Base-by-base conservation (phyloP, 92 coral and sea anemone species). In the Parazoanthus swiftii region DNA sequence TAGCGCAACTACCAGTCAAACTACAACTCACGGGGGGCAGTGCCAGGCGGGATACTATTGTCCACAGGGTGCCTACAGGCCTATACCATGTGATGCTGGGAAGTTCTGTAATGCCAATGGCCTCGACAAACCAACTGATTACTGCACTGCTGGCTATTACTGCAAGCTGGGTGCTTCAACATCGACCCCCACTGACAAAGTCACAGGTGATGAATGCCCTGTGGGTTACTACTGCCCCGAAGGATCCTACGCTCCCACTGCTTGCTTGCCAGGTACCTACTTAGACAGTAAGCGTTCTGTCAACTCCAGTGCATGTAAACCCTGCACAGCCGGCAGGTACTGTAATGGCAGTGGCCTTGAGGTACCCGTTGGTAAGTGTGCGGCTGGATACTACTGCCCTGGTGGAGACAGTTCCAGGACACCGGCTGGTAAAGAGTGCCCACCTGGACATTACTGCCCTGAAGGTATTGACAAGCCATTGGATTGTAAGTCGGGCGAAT, bases 31-130 rank as follows among this genome's bases (percentile, higher is more conserved):
- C 88, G 99, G 99, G 14, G 99, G 98, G 11, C 79, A 83, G 88
- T 97, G 99, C 56, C 91, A 92, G 73, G 93, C 98, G 42, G 99
- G 99, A 6, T 92, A 91, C 81, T 97, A 93, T 86, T 97, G 99
- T 71, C 97, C 96, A 73, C 88, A 76, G 63, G 99, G 98, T 11
- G 93, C 99, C 43, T 85, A 88, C 20, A 71, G 85, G 56, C 96
- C 95, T 80, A 79, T 26, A 78, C 90, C 91, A 26, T 97, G 99
- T 76, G 94, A 94, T 56, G 99, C 98, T 50, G 99, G 99, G 23
- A 91, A 91, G 74, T 97, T 93, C 86, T 97, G 99, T 81, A 93
- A 89, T 58, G 91, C 89, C 37, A 72, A 88, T 15, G 98, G 97
- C 50, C 97, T 97, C 2, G 88, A 91, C n/a, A 82, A 82, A 48